Evolutionary conservation across 2,888 invertebrate species (phyloP), one percentile per base, ranked within the genome.

Genomic region (Erebia epiphron): DNA sequence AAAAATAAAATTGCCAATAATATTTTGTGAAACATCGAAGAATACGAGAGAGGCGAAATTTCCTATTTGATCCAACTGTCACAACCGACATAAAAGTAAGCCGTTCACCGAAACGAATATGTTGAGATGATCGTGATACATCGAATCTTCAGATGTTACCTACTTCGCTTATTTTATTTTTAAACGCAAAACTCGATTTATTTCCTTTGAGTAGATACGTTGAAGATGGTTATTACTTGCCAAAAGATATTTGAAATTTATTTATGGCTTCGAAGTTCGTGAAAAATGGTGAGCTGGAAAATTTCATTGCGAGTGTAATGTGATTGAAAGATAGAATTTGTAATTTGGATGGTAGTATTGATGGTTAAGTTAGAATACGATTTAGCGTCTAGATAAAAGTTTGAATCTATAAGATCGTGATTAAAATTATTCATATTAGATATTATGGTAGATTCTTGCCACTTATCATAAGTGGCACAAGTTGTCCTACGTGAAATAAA

Each of bases 1-100:
- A 35, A 5, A 62, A 13, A 49, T 62, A 62, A 11, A 14, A 46
- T 67, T 67, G 41, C 26, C 54, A 43, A 56, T 62, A 84, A 87
- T 84, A 86, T 89, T 85, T 86, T 81, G 82, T 80, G 85, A 86
- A 85, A 61, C 46, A 61, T 49, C 46, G 62, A 49, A 84, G 83
- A 83, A 86, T 80, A 82, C 85, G 85, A 85, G 87, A 89, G 80
- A 80, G 83, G 82, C 86, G 85, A 88, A 86, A 86, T 88, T 88
- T 88, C 85, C 86, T 87, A 88, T 91, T 87, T 86, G 84, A 82
- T 80, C 80, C 80, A 82, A 83, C 82, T 79, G 82, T 81, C 82
- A 82, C 82, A 75, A 78, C 78, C 76, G 80, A 81, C 81, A 86
- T 85, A 86, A 87, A 86, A 86, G 86, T 84, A 82, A 79, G 82